Percentiles rank a stretch among this genome's conserved stretches.
phyloP scores from a whole-genome alignment of 2,113 vertebrate genomes.

The Casuarius casuarius region DNA sequence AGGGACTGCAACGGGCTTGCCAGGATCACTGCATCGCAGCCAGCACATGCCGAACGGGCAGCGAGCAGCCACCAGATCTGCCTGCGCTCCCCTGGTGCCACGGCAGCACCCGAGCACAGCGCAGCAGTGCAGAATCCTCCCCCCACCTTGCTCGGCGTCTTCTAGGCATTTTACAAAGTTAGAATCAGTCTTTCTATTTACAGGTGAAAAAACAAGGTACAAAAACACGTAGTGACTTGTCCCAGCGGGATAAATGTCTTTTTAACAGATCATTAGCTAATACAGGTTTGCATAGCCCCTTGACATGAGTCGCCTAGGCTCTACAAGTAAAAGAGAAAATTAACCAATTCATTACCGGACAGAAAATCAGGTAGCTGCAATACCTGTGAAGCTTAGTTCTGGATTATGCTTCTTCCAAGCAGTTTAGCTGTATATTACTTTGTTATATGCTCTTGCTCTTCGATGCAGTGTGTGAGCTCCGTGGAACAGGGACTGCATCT shows the following conservation, averaged over 20 bases:
- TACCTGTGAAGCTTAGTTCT: not conserved
- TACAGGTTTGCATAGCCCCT: not conserved
- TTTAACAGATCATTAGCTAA: not conserved
- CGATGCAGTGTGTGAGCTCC: not conserved
- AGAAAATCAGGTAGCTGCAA: not conserved
- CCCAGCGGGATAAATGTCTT: not conserved
- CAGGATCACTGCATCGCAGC: not conserved
- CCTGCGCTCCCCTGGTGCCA: not conserved
- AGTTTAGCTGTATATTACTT: not conserved
- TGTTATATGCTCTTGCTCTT: not conserved
- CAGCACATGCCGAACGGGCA: not conserved
- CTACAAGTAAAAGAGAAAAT: not conserved
- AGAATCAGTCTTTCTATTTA: not conserved
- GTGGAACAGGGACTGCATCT: not conserved
- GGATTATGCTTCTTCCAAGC: not conserved
- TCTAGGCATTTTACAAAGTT: not conserved
- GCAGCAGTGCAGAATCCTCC: not conserved
- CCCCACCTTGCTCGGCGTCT: not conserved
- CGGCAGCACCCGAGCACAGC: rapidly evolving
- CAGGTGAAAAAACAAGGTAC: not conserved
- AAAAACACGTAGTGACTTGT: not conserved
- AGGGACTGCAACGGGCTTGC: not conserved
- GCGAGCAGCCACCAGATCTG: not conserved
- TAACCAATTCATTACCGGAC: not conserved
- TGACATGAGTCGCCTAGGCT: not conserved